Percentiles rank a stretch among this genome's conserved stretches.
Evolutionary conservation across 1,140 invertebrate species (phyloP).

Genomic region (Atta cephalotes): DNA sequence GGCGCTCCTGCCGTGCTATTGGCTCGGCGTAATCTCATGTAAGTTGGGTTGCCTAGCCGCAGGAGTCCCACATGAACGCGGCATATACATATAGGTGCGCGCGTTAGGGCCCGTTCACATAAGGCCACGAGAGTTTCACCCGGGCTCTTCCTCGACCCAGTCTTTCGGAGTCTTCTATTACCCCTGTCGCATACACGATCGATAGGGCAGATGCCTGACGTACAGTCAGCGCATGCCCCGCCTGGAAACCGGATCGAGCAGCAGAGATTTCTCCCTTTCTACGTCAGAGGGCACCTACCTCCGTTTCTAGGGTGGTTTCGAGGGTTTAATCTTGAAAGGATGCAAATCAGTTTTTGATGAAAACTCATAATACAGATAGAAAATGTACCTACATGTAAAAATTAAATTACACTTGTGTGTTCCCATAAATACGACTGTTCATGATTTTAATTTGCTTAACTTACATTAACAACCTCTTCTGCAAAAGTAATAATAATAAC

Average conservation of each 20-base stretch:
- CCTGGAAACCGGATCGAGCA: neutral
- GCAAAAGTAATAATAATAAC: neutral
- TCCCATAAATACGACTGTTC: neutral
- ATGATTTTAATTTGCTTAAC: neutral
- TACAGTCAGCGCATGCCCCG: constrained; percentile 80
- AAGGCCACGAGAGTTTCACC: constrained; percentile 4
- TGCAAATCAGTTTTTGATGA: constrained; percentile 31
- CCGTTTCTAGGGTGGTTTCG: constrained; percentile 70
- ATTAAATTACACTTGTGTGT: neutral
- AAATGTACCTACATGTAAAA: neutral
- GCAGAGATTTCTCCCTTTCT: constrained; percentile 64
- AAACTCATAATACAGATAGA: neutral
- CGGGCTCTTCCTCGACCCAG: constrained; percentile 49
- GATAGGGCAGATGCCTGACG: constrained; percentile 84
- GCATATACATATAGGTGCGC: constrained; percentile 70
- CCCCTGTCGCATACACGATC: constrained; percentile 77
- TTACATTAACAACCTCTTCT: neutral
- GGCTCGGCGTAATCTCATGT: constrained; percentile 84
- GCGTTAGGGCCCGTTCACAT: constrained; percentile 49
- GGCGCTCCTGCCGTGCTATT: constrained; percentile 82
- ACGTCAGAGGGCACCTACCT: constrained; percentile 77
- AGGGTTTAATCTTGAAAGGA: neutral
- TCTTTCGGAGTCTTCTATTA: constrained; percentile 51
- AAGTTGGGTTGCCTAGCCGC: constrained; percentile 84
- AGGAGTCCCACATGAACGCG: constrained; percentile 75